Evolutionary conservation across 2,113 vertebrate genomes (phyloP).

Genomic region (Galemys pyrenaicus): DNA sequence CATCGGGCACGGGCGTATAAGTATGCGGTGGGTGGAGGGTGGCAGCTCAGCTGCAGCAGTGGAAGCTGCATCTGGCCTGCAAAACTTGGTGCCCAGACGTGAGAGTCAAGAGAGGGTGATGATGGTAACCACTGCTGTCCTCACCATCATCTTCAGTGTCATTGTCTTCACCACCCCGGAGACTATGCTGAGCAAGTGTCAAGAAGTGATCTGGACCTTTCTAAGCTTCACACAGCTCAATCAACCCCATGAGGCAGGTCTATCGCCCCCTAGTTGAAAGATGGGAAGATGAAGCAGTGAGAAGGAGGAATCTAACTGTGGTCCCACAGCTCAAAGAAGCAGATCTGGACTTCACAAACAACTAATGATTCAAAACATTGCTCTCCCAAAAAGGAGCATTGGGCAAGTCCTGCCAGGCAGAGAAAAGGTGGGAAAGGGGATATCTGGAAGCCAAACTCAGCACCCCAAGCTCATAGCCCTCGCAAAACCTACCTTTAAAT

Average conservation of each 20-base stretch:
- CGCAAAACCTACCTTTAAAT: not conserved
- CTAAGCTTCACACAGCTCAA: not conserved
- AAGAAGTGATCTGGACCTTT: not conserved
- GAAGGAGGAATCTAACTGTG: not conserved
- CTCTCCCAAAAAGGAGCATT: not conserved
- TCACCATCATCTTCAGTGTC: too few relatives aligned
- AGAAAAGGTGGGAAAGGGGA: not conserved
- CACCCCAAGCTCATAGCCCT: not conserved
- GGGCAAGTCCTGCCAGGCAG: not conserved
- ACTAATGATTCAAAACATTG: accelerated
- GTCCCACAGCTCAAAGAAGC: not conserved
- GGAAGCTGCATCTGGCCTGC: not conserved
- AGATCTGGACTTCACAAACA: not conserved
- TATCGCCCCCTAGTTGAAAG: not conserved
- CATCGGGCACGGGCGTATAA: not conserved
- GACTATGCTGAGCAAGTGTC: accelerated
- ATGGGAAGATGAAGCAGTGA: not conserved
- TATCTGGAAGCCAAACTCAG: not conserved
- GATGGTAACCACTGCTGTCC: accelerated
- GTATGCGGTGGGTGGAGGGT: accelerated
- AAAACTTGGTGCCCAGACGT: not conserved
- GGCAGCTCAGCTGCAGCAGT: not conserved
- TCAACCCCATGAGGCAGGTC: not conserved
- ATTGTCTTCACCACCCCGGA: accelerated
- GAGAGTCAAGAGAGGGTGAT: accelerated